Evolutionary conservation across 2,113 vertebrate species (phyloP).

Genomic region (Antechinus flavipes): DNA sequence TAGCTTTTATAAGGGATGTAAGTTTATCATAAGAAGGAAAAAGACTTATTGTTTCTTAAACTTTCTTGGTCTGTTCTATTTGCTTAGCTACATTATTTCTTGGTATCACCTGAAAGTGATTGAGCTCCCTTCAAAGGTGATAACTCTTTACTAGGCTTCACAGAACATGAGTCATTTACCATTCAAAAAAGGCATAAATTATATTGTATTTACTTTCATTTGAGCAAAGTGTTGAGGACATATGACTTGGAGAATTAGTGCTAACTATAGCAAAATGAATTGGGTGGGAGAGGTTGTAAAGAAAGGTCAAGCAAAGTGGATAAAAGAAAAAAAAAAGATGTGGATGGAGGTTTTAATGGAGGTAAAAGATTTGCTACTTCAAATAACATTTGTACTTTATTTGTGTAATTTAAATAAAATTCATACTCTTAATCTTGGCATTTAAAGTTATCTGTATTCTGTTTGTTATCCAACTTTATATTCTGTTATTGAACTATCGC

Average conservation of each 20-base stretch:
- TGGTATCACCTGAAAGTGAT: constrained; percentile 36
- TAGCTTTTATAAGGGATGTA: constrained; percentile 28
- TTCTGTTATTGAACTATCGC: not conserved
- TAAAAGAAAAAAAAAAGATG: constrained; percentile 19
- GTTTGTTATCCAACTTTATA: not conserved
- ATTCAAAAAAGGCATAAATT: constrained; percentile 28
- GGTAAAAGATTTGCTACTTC: constrained; percentile 9
- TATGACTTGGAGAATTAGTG: constrained; percentile 38
- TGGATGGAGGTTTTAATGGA: constrained; percentile 1
- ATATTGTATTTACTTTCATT: constrained; percentile 8
- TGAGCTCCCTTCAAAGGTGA: constrained; percentile 37
- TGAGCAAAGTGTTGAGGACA: constrained; percentile 36
- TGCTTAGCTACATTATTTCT: not conserved
- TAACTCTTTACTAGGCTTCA: constrained; percentile 38
- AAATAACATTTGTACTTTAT: constrained; percentile 6
- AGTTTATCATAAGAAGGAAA: constrained; percentile 16
- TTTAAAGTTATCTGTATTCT: not conserved
- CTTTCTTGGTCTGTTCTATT: not conserved
- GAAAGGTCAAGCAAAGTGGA: constrained; percentile 31
- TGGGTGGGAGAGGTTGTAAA: constrained; percentile 12
- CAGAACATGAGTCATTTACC: constrained; percentile 16
- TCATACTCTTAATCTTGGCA: not conserved
- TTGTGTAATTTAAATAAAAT: not conserved
- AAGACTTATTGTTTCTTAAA: constrained; percentile 1
- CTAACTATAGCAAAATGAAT: constrained; percentile 30